Conservation (phyloP, 2,113 vertebrate genomes). For the Pithys albifrons region DNA sequence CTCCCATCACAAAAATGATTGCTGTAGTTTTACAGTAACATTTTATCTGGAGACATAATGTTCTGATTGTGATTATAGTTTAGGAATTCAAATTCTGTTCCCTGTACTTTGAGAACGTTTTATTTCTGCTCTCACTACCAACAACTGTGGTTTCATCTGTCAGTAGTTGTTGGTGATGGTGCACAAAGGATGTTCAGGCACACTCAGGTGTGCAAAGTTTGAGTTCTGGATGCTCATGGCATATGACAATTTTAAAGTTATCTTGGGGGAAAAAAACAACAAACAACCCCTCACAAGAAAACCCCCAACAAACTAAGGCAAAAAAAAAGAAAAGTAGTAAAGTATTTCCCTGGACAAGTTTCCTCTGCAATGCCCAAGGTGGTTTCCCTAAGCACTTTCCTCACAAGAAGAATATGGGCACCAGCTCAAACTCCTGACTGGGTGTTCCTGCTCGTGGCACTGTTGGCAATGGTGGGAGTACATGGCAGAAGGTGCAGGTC, state of each 20-base stretch:
- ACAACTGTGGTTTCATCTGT: not conserved
- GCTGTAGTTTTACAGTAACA: not conserved
- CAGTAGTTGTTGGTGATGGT: not conserved
- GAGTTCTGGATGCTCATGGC: not conserved
- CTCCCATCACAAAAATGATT: not conserved
- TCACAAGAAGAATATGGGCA: not conserved
- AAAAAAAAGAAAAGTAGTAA: not conserved
- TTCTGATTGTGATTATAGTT: not conserved
- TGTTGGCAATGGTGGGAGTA: not conserved
- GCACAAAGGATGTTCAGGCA: not conserved
- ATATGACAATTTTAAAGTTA: not conserved
- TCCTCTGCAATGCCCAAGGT: rapidly evolving
- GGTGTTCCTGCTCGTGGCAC: not conserved
- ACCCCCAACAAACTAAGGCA: not conserved
- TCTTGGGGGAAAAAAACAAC: not conserved
- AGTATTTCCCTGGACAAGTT: not conserved
- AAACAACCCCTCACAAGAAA: not conserved
- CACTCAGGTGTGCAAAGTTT: rapidly evolving
- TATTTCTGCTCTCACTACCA: not conserved
- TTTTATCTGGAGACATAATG: not conserved
- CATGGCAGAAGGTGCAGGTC: not conserved
- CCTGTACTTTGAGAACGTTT: not conserved
- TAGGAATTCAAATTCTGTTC: not conserved
- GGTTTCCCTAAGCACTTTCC: not conserved
- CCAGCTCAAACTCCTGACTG: not conserved